Evolutionary conservation across 1,140 invertebrate species (phyloP).

Genomic region (Centruroides sculpturatus): DNA sequence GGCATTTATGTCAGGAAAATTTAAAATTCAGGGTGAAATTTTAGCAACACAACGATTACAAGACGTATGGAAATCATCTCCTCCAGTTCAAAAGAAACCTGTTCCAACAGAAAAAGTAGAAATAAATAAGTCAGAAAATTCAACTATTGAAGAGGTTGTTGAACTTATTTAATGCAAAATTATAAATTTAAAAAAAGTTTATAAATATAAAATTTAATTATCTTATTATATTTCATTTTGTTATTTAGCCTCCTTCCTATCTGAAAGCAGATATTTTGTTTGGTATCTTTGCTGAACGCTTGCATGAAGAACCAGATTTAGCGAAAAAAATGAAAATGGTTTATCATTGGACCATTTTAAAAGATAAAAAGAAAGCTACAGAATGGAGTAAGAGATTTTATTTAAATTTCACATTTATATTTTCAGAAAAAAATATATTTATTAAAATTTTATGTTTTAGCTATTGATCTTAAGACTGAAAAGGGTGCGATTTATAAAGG

Average conservation of each 20-base stretch:
- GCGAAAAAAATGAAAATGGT: slow-evolving; percentile 69
- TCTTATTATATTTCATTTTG: background rate
- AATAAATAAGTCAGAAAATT: slow-evolving; percentile 5
- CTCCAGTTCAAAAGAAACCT: too few species aligned
- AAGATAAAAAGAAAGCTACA: slow-evolving; percentile 54
- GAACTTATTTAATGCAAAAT: too few species aligned
- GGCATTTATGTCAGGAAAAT: slow-evolving; percentile 76
- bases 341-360: slow-evolving; percentile 69
- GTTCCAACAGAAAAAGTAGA: slow-evolving; percentile 3
- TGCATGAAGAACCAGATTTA: slow-evolving; percentile 52
- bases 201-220: too few species aligned
- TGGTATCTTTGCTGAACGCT: slow-evolving; percentile 50
- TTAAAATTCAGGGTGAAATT: slow-evolving; percentile 81
- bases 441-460: slow-evolving; percentile 40
- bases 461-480: slow-evolving; percentile 64
- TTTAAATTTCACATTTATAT: background rate
- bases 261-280: slow-evolving; percentile 53
- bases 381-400: slow-evolving; percentile 62
- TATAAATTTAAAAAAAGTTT: too few species aligned
- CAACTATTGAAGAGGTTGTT: background rate
- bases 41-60: slow-evolving; percentile 81
- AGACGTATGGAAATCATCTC: slow-evolving; percentile 33
- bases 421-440: background rate
- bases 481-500: slow-evolving; percentile 56
- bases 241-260: slow-evolving; percentile 5